A percentile compares a stretch with the other conserved stretches of the same genome.
Evolutionary conservation across 2,888 invertebrate species (phyloP).

Genomic region (Thecocarcelia acutangulata): DNA sequence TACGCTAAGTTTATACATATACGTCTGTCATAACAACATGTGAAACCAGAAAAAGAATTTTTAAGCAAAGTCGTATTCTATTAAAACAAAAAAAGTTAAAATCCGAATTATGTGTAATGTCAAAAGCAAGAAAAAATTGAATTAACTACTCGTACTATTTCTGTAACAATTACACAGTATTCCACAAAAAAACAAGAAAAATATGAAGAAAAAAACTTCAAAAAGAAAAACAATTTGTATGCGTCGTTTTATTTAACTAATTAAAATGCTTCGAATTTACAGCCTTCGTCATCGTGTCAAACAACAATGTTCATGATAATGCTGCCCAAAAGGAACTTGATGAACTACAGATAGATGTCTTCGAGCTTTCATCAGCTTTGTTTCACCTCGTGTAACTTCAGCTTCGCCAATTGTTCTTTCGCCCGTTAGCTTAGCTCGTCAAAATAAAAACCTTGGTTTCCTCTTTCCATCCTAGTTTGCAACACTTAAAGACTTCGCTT

Average conservation of each 20-base stretch:
- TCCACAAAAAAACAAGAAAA: constrained; percentile 65
- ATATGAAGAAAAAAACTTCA: constrained; percentile 51
- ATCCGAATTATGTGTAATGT: constrained; percentile 62
- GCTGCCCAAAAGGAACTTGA: background rate
- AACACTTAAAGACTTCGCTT: constrained; percentile 41
- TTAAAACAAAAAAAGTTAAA: constrained; percentile 19
- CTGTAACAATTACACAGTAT: constrained; percentile 69
- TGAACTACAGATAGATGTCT: background rate
- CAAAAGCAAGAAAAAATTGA: constrained; percentile 44
- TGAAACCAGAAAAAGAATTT: constrained; percentile 44
- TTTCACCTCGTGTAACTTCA: constrained; percentile 15
- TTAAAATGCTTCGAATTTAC: constrained; percentile 63
- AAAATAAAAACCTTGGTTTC: constrained; percentile 11
- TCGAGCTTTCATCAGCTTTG: background rate
- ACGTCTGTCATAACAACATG: constrained; percentile 48
- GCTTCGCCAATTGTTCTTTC: background rate
- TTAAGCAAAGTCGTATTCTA: constrained; percentile 38
- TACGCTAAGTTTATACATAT: constrained; percentile 65
- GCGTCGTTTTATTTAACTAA: constrained; percentile 68
- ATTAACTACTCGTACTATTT: constrained; percentile 66
- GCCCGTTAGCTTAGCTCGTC: constrained; percentile 16
- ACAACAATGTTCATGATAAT: background rate
- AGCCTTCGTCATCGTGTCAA: constrained; percentile 32
- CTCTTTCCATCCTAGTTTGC: constrained; percentile 24
- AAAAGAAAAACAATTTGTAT: constrained; percentile 13